Percentiles rank a stretch among this genome's conserved stretches.
phyloP scores from a whole-genome alignment of 37 sponge, comb jelly and placozoan species.

The Chondrosia reniformis region DNA sequence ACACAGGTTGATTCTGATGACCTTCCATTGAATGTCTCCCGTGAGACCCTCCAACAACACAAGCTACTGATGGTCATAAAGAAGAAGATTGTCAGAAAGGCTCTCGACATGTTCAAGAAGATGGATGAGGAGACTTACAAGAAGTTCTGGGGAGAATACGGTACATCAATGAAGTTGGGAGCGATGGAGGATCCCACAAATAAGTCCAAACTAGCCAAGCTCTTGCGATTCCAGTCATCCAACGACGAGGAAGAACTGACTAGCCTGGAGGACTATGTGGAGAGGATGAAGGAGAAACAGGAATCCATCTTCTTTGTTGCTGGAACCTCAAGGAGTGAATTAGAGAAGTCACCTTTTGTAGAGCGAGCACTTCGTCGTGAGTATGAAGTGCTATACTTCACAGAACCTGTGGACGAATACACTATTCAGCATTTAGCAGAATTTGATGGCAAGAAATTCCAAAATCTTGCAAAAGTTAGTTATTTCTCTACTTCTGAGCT shows the following conservation, averaged over 20 bases:
- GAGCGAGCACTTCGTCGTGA: constrained; percentile 90
- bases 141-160: constrained; percentile 92
- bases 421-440: constrained; percentile 82
- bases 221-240: constrained; percentile 91
- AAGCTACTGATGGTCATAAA: constrained; percentile 96
- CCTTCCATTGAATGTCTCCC: constrained; percentile 95
- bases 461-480: constrained; percentile 92
- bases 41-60: constrained; percentile 97
- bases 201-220: constrained; percentile 85
- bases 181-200: constrained; percentile 91
- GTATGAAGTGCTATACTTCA: constrained; percentile 93
- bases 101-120: constrained; percentile 98
- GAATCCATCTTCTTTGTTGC: constrained; percentile 98
- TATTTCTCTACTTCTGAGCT: too few species aligned
- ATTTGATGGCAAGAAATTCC: constrained; percentile 90
- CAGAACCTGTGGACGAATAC: constrained; percentile 97
- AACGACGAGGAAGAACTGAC: constrained; percentile 62
- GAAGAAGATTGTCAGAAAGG: constrained; percentile 98
- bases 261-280: constrained; percentile 84
- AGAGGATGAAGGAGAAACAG: constrained; percentile 97
- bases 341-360: constrained; percentile 90
- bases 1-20: constrained; percentile 95
- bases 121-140: constrained; percentile 75
- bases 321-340: constrained; percentile 59
- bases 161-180: constrained; percentile 80